phyloP scores from a whole-genome alignment of 2,113 vertebrate genomes.

The Equus przewalskii region DNA sequence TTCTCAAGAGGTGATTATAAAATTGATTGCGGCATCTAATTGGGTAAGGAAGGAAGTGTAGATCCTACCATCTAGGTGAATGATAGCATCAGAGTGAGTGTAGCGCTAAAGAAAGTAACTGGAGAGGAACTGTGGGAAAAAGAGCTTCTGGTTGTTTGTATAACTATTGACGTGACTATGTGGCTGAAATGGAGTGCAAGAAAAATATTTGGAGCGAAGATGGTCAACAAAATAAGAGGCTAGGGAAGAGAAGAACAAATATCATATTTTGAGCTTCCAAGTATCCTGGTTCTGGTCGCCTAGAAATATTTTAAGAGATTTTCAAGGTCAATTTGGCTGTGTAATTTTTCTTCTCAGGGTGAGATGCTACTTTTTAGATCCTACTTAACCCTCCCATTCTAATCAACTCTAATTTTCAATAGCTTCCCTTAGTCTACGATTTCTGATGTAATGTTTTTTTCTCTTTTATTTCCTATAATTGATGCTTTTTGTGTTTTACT shows the following conservation, averaged over 20 bases:
- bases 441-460: neutral
- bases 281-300: neutral
- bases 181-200: neutral
- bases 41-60: neutral
- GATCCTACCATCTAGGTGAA: too few species aligned
- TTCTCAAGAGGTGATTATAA: neutral
- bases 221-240: neutral
- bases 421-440: neutral
- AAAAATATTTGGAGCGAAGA: neutral
- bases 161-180: neutral
- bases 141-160: neutral
- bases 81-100: neutral
- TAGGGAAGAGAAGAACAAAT: neutral
- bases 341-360: neutral
- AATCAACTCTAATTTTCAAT: neutral
- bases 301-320: neutral
- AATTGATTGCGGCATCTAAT: neutral
- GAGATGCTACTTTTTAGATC: neutral
- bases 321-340: neutral
- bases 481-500: neutral
- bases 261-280: neutral
- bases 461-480: neutral
- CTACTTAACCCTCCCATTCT: neutral
- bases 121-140: neutral
- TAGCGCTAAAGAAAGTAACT: fast-evolving